Conservation (phyloP, 2,797 vertebrate species). For the Pseudochirops corinnae region DNA sequence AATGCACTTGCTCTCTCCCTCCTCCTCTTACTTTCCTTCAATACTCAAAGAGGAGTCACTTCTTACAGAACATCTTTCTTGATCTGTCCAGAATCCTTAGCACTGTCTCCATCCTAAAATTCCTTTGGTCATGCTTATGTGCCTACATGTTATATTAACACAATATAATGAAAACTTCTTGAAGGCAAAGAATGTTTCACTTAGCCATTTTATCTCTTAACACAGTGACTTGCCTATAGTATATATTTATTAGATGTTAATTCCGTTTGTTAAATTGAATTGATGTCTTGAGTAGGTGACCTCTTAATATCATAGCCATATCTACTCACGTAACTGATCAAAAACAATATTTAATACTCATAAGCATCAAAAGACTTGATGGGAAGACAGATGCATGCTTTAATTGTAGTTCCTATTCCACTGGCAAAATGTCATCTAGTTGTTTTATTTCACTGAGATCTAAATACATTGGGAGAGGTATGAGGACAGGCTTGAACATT, state of each 20-base stretch:
- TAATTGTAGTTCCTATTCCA: neutral
- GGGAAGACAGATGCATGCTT: neutral
- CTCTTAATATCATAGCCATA: neutral
- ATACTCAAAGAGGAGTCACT: neutral
- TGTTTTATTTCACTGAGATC: neutral
- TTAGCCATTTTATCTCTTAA: neutral
- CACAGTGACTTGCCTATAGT: neutral
- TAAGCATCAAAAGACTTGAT: neutral
- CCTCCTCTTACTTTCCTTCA: neutral
- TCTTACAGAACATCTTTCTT: neutral
- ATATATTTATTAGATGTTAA: neutral
- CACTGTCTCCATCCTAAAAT: neutral
- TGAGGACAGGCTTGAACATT: neutral
- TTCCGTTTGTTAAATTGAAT: neutral
- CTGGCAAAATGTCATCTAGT: neutral
- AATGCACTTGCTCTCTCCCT: neutral
- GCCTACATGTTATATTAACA: neutral
- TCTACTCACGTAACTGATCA: neutral
- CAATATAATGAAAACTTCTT: neutral
- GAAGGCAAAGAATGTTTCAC: neutral
- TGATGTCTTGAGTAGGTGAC: neutral
- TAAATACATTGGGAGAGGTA: neutral
- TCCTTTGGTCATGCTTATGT: neutral
- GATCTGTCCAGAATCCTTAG: neutral
- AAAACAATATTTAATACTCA: neutral